Conservation (phyloP, 2,113 vertebrate species). For the Madoqua kirkii region DNA sequence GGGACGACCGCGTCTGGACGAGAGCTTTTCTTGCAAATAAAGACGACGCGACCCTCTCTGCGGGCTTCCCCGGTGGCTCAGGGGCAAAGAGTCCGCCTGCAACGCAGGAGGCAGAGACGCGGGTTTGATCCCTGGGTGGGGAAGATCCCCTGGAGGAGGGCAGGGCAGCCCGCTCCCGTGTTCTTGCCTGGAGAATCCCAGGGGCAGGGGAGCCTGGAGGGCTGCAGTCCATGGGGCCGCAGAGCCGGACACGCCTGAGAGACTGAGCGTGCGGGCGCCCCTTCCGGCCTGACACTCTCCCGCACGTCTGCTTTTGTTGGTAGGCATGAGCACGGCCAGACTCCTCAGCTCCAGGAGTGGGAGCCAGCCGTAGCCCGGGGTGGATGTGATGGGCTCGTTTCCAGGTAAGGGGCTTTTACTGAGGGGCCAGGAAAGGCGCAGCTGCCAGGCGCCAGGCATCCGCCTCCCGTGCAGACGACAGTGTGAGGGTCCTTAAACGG, state of each 20-base stretch:
- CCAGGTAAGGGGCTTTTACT: not conserved
- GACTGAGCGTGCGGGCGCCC: accelerated
- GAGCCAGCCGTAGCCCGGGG: not conserved
- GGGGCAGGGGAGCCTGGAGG: not conserved
- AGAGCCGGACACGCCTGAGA: not conserved
- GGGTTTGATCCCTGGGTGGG: not conserved
- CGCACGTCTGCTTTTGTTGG: not conserved
- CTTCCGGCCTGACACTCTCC: not conserved
- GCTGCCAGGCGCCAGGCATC: not conserved
- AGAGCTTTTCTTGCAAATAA: slow-evolving; percentile 43
- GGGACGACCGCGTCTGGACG: slow-evolving; percentile 15
- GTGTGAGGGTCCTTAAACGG: not conserved
- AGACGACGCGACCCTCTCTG: slow-evolving; percentile 35
- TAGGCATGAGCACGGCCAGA: not conserved
- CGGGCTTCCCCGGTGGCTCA: not conserved
- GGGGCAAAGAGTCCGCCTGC: not conserved
- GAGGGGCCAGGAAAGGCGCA: not conserved
- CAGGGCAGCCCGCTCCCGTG: not conserved
- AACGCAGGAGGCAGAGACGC: not conserved
- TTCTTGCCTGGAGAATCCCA: not conserved
- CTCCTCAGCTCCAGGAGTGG: not conserved
- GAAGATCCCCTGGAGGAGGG: not conserved
- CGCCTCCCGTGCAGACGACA: not conserved
- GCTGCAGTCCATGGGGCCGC: accelerated
- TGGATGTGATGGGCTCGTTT: not conserved